phyloP scores from a whole-genome alignment of 1,140 invertebrate genomes.

The Drosophila ambigua region DNA sequence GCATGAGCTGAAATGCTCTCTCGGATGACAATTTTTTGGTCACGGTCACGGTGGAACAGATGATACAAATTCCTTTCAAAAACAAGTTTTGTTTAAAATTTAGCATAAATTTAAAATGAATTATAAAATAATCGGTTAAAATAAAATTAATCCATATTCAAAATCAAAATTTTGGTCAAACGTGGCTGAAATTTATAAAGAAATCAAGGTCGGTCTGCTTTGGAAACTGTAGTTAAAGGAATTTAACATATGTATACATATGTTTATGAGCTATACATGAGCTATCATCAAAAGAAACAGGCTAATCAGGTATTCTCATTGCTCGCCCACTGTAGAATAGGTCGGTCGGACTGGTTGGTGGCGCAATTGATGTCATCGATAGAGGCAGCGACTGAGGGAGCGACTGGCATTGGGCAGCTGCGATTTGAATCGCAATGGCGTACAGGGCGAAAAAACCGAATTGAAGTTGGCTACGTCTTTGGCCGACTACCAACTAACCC shows the following conservation, averaged over 20 bases:
- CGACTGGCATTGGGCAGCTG: slow-evolving; percentile 15
- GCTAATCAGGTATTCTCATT: background rate
- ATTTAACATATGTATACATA: too few relatives aligned
- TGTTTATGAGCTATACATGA: too few relatives aligned
- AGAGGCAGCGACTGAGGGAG: slow-evolving; percentile 19
- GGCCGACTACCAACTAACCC: slow-evolving; percentile 14
- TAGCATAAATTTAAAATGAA: too few relatives aligned
- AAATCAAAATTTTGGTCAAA: too few relatives aligned
- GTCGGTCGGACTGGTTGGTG: slow-evolving; percentile 16
- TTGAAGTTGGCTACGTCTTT: slow-evolving; percentile 67
- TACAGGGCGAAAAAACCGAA: slow-evolving; percentile 60
- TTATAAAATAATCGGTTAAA: too few relatives aligned
- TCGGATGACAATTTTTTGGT: slow-evolving; percentile 54
- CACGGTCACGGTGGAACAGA: slow-evolving; percentile 1
- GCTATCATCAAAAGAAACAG: too few relatives aligned
- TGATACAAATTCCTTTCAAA: background rate
- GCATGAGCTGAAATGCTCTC: slow-evolving; percentile 67
- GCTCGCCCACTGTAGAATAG: slow-evolving; percentile 5
- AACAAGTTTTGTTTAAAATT: background rate
- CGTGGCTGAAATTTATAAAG: too few relatives aligned
- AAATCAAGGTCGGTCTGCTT: too few relatives aligned
- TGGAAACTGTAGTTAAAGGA: too few relatives aligned
- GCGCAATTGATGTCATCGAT: slow-evolving; percentile 73
- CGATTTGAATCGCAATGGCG: slow-evolving; percentile 79
- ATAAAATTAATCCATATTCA: too few relatives aligned